phyloP scores from a whole-genome alignment of 2,797 vertebrate genomes.

The Chrosomus eos region DNA sequence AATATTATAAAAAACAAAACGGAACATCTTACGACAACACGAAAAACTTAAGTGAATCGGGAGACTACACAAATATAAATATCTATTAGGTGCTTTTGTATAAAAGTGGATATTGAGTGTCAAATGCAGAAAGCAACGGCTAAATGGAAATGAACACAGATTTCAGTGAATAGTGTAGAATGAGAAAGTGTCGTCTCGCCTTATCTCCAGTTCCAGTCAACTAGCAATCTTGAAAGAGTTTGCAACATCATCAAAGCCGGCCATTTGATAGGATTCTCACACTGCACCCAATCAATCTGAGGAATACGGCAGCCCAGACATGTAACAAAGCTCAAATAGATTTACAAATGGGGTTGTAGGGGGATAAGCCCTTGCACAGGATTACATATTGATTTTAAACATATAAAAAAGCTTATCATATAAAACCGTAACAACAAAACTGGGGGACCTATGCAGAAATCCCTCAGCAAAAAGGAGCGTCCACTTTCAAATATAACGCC shows the following conservation, averaged over 20 bases:
- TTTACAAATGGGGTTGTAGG: conserved; percentile 98
- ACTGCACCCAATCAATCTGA: conserved; percentile 98
- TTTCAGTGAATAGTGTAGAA: conserved; percentile 81
- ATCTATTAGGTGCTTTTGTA: conserved; percentile 16
- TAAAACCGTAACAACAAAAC: conserved; percentile 98
- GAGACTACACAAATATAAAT: conserved; percentile 22
- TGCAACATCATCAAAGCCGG: conserved; percentile 95
- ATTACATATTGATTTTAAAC: conserved; percentile 99
- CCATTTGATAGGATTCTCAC: conserved; percentile 94
- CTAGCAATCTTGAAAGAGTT: conserved; percentile 94
- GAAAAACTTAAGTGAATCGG: background rate
- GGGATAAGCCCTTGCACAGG: conserved; percentile 99
- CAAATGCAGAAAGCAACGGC: conserved; percentile 61
- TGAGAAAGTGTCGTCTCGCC: conserved; percentile 82
- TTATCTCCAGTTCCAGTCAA: conserved; percentile 95
- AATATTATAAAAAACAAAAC: background rate
- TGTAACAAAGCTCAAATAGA: conserved; percentile 99
- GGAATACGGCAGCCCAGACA: conserved; percentile 88
- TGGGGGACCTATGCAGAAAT: conserved; percentile 98
- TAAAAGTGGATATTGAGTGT: conserved; percentile 40
- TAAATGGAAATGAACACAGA: conserved; percentile 84
- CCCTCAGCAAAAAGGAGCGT: conserved; percentile 91
- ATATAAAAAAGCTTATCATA: conserved; percentile 99
- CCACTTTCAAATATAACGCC: conserved; percentile 87
- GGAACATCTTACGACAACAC: background rate